A percentile compares a stretch with the other conserved stretches of the same genome.
Evolutionary conservation across 1,140 invertebrate genomes (phyloP).

Genomic region (Pseudomyrmex gracilis): DNA sequence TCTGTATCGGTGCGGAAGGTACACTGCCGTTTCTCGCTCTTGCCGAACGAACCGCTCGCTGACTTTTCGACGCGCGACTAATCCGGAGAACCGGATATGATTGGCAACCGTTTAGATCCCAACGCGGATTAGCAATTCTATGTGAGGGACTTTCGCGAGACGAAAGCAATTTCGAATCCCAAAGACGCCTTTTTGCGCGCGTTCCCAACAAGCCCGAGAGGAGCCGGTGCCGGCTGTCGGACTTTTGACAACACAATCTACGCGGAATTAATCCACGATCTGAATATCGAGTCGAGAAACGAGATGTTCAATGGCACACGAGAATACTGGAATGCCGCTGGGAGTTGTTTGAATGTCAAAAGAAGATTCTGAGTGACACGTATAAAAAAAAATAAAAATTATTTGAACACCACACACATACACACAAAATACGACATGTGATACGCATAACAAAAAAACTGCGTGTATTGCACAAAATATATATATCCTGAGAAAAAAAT

Average conservation of each 20-base stretch:
- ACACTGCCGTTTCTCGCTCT: constrained; percentile 77
- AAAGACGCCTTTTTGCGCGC: constrained; percentile 34
- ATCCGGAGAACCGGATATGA: constrained; percentile 86
- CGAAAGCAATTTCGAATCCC: constrained; percentile 60
- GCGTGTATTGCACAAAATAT: too few relatives aligned
- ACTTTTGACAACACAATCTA: constrained; percentile 82
- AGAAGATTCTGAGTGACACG: constrained; percentile 11
- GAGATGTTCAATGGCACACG: constrained; percentile 29
- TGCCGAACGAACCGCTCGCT: constrained; percentile 48
- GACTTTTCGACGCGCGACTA: constrained; percentile 80
- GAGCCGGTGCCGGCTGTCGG: constrained; percentile 77
- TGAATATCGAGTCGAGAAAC: constrained; percentile 60
- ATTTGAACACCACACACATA: constrained; percentile 1
- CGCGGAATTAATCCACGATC: constrained; percentile 67
- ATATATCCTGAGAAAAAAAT: too few relatives aligned
- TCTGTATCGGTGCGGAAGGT: constrained; percentile 44
- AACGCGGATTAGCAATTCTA: constrained; percentile 78
- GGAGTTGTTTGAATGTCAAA: background rate
- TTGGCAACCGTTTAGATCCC: constrained; percentile 86
- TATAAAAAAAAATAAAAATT: constrained; percentile 25
- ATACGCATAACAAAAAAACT: background rate
- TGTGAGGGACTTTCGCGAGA: constrained; percentile 55
- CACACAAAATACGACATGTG: background rate
- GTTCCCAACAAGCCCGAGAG: constrained; percentile 44
- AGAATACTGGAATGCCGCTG: constrained; percentile 30